phyloP scores from a whole-genome alignment of 1,140 invertebrate species.

The Brachionus rubens region DNA sequence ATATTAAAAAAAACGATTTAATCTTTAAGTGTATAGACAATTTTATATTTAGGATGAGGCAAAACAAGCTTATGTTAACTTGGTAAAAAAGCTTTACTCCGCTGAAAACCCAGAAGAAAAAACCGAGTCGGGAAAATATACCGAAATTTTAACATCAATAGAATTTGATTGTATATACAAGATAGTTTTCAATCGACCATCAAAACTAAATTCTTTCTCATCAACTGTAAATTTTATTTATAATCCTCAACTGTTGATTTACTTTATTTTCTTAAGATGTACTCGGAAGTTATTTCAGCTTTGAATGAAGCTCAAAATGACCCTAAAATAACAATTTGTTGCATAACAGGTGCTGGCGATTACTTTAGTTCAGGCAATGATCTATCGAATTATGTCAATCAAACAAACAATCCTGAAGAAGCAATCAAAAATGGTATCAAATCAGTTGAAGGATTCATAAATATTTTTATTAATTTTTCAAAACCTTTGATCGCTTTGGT shows the following conservation, averaged over 20 bases:
- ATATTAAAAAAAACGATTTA: constrained; percentile 10
- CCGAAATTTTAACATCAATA: constrained; percentile 2
- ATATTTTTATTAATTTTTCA: constrained; percentile 77
- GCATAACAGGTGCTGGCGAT: constrained; percentile 71
- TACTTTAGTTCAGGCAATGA: constrained; percentile 86
- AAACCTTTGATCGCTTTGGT: constrained; percentile 82
- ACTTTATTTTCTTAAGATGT: constrained; percentile 69
- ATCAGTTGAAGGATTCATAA: constrained; percentile 66
- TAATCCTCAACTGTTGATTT: too few relatives aligned
- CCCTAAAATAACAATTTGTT: constrained; percentile 65
- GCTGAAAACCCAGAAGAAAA: neutral
- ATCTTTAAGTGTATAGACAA: constrained; percentile 53
- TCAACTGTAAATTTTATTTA: constrained; percentile 55
- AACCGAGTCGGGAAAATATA: neutral
- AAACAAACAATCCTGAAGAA: constrained; percentile 10
- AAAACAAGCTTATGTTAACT: neutral
- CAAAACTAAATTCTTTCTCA: constrained; percentile 75
- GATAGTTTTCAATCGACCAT: constrained; percentile 67
- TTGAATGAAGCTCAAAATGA: constrained; percentile 69
- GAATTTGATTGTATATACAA: constrained; percentile 63
- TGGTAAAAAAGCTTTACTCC: neutral
- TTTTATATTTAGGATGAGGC: constrained; percentile 47
- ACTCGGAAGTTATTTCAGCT: constrained; percentile 66
- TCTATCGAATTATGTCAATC: constrained; percentile 64
- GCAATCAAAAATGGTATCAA: neutral